Base-by-base conservation (phyloP, 35 echinoderm and acorn worm species). In the Holothuria glaberrima region DNA sequence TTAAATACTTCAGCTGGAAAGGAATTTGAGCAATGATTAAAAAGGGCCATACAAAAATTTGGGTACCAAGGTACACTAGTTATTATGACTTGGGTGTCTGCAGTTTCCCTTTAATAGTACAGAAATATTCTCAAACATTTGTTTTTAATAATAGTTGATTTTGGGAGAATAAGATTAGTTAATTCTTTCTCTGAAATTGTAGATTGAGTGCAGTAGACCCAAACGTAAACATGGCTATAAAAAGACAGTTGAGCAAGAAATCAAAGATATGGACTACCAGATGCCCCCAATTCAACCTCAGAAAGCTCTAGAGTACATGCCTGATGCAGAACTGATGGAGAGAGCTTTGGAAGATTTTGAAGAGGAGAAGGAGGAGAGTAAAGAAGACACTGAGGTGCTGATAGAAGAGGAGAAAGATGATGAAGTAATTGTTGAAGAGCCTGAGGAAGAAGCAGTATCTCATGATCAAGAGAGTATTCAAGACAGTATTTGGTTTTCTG, bases 181-280 rank as follows among this genome's bases (percentile, higher is more conserved):
- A 12, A 29, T 73, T 35, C 69, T 38, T 36, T 7, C 0, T 0
- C 30, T 41, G 24, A 1, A 68, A 22, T 31, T 38, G 36, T 67
- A 98, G 96, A 98, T 98, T 94, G 93, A 94, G 73, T 92, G 87
- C 44, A 98, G 96, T 46, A 91, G 96, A 33, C 96, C 96, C 6
- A 95, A 95, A 50, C 79, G 89, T 7, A 91, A 88, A 48, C 89
- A 94, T 71, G 63, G 89, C 38, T 82, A 90, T 71, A 83, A 73
- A 16, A 87, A 90, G 31, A 94, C 86, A 0, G 74, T 93, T 24
- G 90, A 99, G 10, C 81, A 83, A 29, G 93, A 99, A 63, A 88
- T 98, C 10, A 86, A 89, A 78, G 95, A 98, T 29, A 79, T 98
- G 90, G 92, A 94, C 28, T 82, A 86, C 14, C 93, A 95, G 83